Evolutionary conservation across 2,113 vertebrate genomes (phyloP).

Genomic region (Cromileptes altivelis): DNA sequence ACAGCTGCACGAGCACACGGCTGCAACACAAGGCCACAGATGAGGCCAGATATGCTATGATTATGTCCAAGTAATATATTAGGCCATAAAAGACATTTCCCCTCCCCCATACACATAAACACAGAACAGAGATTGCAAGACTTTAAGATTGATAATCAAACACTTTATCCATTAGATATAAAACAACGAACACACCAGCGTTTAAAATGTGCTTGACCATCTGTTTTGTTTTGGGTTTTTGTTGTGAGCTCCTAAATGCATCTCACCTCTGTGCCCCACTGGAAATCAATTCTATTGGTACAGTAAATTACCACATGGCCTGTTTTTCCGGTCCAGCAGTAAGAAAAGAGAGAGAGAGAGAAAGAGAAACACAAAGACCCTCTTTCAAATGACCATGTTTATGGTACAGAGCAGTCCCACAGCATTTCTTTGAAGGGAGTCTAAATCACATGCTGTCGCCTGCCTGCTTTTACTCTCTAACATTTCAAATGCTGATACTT

Average conservation of each 20-base stretch:
- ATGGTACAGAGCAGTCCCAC: not conserved
- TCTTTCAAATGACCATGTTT: slow-evolving; percentile 6
- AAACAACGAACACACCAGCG: not conserved
- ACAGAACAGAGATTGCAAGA: not conserved
- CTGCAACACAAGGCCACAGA: slow-evolving; percentile 12
- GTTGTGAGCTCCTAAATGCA: not conserved
- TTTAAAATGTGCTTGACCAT: not conserved
- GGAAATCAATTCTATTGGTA: slow-evolving; percentile 37
- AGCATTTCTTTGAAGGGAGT: not conserved
- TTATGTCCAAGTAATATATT: not conserved
- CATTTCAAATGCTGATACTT: not conserved
- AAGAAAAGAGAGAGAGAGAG: not conserved
- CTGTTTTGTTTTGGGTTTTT: slow-evolving; percentile 9
- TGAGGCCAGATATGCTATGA: slow-evolving; percentile 2
- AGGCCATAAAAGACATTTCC: not conserved
- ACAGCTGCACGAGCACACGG: slow-evolving; percentile 8
- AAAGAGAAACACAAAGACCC: slow-evolving; percentile 5
- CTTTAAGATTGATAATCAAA: slow-evolving; percentile 3
- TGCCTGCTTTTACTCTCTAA: not conserved
- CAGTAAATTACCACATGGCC: slow-evolving; percentile 25
- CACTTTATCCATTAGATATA: not conserved
- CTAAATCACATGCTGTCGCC: slow-evolving; percentile 12
- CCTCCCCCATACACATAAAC: not conserved
- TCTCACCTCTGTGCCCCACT: slow-evolving; percentile 20
- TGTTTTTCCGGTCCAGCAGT: slow-evolving; percentile 4